Percentiles rank a stretch among this genome's conserved stretches.
These are phyloP conservation scores for Drosophila sucinea DNA, from an alignment of 1,140 invertebrate genomes.

Conservation along the genomic window DNA sequence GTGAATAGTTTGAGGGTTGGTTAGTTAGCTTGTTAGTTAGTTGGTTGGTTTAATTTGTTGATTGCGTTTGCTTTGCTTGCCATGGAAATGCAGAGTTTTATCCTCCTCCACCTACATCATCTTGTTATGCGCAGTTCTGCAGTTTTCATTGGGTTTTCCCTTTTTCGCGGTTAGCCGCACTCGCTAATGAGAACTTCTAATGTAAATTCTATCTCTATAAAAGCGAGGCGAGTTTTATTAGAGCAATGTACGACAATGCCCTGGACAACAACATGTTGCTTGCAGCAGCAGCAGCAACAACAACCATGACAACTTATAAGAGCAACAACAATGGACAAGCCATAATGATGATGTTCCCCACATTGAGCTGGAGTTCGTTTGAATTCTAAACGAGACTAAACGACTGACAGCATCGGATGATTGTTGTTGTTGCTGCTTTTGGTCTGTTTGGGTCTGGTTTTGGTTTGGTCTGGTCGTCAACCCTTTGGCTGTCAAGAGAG, in stretches of 20 bases:
- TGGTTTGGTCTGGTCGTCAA: conserved; percentile 39
- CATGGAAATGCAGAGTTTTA: conserved; percentile 18
- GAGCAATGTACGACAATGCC: conserved; percentile 43
- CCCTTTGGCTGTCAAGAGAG: conserved; percentile 54
- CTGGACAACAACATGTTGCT: conserved; percentile 45
- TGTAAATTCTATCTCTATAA: conserved; percentile 65
- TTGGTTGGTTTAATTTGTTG: not conserved
- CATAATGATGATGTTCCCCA: conserved; percentile 69
- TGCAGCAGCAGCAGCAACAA: conserved; percentile 32
- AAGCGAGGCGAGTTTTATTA: conserved; percentile 47
- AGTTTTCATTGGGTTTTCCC: conserved; percentile 43
- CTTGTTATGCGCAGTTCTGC: conserved; percentile 40
- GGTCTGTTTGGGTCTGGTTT: not conserved
- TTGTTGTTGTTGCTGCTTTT: conserved; percentile 37
- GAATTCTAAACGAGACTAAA: conserved; percentile 50
- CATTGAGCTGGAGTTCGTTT: conserved; percentile 42
- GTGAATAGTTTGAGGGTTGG: not conserved
- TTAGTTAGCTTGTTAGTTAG: not conserved
- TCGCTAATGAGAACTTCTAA: conserved; percentile 79
- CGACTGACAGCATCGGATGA: conserved; percentile 68
- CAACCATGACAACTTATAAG: conserved; percentile 36
- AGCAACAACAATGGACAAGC: conserved; percentile 50
- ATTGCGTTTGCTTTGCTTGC: conserved; percentile 64
- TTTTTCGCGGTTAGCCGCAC: conserved; percentile 50
- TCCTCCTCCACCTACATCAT: conserved; percentile 1